Evolutionary conservation across 2,888 invertebrate genomes (phyloP), one percentile per base, ranked within the genome.

Genomic region (Apamea epomidion): DNA sequence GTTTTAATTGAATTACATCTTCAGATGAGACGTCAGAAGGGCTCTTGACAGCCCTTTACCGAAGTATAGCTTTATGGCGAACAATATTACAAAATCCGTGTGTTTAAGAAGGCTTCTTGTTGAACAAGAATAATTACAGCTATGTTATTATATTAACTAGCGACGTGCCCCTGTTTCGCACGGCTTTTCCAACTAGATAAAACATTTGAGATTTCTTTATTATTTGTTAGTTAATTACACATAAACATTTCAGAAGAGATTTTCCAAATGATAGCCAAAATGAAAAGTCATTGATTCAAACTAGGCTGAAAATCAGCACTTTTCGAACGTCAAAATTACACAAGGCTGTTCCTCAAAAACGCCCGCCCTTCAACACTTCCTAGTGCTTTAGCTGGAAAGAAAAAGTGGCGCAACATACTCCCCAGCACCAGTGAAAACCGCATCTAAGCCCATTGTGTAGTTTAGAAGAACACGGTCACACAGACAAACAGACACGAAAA

Each of bases 11-110:
- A 68, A 71, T 64, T 68, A 29, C 25, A 74, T 62, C 42, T 75
- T 70, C 45, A 74, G 70, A 58, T 37, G 58, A 37, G 64, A n/a
- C 42, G 60, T 78, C 58, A 29, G 71, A 69, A 72, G 81, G 18
- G 48, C 54, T 51, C 64, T 85, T 70, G 54, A 70, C 25, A 62
- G 48, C 48, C 42, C 67, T 78, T 48, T 29, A 64, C 21, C 68
- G 16, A 78, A 74, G 82, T 42, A n/a, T 10, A 32, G 7, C 78
- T 74, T 85, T 60, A 64, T n/a, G 65, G 58, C 51, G 12, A 68
- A 86, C 60, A 74, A 76, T 64, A 81, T 85, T 76, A 85, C 42
- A 74, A 82, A 78, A 84, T 73, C 29, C 62, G 10, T 75, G n/a
- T 65, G 78, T 64, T 76, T 48, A 32, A 67, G 29, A 32, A 58